Evolutionary conservation across 1,140 invertebrate genomes (phyloP).

Genomic region (Neuroterus valhalla): DNA sequence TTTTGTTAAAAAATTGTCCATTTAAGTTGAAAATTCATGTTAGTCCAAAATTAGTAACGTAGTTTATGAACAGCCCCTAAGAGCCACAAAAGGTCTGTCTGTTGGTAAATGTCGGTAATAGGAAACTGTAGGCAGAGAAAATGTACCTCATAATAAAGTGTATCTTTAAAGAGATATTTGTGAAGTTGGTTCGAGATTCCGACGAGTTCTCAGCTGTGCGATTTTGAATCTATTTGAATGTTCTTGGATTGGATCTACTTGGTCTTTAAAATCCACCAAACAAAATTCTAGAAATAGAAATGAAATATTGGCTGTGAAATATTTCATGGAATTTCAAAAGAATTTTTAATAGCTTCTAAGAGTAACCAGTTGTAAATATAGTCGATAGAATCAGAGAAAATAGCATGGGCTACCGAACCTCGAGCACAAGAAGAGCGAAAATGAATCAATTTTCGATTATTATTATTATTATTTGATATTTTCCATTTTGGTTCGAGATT

Average conservation of each 20-base stretch:
- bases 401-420: not conserved
- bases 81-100: no score
- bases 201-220: conserved; percentile 11
- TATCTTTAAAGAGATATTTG: not conserved
- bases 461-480: not conserved
- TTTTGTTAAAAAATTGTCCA: no score
- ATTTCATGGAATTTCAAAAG: no score
- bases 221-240: not conserved
- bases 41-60: no score
- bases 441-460: not conserved
- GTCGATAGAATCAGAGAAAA: conserved; percentile 37
- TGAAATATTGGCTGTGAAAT: no score
- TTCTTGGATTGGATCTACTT: not conserved
- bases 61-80: no score
- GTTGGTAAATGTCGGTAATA: no score
- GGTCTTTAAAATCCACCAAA: not conserved
- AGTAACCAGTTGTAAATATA: conserved; percentile 32
- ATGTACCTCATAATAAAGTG: not conserved
- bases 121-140: not conserved
- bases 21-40: no score
- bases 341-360: not conserved
- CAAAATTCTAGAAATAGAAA: not conserved
- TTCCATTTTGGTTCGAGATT: not conserved
- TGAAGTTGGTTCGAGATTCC: not conserved
- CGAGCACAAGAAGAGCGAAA: not conserved